Evolutionary conservation across 2,797 vertebrate species (phyloP).

Genomic region (Acanthis flammea): DNA sequence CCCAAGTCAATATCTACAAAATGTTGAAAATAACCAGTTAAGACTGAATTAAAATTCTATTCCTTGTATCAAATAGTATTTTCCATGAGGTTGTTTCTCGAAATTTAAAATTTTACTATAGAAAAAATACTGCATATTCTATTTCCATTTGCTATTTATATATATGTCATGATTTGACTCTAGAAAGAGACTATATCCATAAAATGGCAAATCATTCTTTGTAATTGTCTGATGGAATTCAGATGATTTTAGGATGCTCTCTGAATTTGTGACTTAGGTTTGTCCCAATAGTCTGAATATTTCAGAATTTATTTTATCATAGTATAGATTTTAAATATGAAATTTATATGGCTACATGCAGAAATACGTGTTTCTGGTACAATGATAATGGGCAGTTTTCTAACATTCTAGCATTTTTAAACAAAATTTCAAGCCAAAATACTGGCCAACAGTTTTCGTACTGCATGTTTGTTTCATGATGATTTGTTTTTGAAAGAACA

Average conservation of each 20-base stretch:
- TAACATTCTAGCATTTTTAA: neutral
- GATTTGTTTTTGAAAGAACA: neutral
- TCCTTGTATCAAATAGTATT: slow-evolving; percentile 8
- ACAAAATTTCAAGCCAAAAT: neutral
- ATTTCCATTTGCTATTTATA: slow-evolving; percentile 26
- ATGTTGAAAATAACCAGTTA: slow-evolving; percentile 28
- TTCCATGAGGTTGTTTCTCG: neutral
- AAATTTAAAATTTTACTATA: slow-evolving; percentile 2
- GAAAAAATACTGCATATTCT: neutral
- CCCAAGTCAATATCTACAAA: neutral
- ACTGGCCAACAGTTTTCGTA: neutral
- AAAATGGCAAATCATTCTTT: slow-evolving; percentile 7
- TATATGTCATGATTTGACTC: slow-evolving; percentile 14
- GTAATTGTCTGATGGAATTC: neutral
- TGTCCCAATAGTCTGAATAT: neutral
- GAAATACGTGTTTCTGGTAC: neutral
- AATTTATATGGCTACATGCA: neutral
- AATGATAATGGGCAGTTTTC: neutral
- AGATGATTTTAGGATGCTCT: neutral
- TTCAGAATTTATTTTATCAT: neutral
- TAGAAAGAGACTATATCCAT: slow-evolving; percentile 39
- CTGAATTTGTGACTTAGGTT: neutral
- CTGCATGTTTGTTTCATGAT: neutral
- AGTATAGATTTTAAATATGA: neutral
- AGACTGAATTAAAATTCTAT: neutral